Base-by-base conservation (phyloP, 2,113 vertebrate genomes). In the Pleuronectes platessa region DNA sequence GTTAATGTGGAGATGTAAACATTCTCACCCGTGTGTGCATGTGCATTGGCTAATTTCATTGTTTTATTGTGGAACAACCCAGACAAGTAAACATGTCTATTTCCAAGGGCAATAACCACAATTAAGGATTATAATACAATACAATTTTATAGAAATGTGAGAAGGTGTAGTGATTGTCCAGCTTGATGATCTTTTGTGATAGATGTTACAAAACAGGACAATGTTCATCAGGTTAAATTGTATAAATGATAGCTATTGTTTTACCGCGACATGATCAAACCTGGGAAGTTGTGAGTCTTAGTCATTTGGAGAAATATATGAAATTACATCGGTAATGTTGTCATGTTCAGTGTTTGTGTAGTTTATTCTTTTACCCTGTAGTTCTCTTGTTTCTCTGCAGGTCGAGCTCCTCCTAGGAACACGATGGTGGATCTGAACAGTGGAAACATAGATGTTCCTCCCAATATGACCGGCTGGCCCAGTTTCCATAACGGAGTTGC, bases 401-500 rank as follows among this genome's bases (percentile, higher is more conserved):
- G 98, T 20, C 96, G 98, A 0, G 97, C 97, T 24, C 97, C 97
- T 62, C 97, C 98, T 0, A 93, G 97, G 72, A 99, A 98, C 68
- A 96, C 96, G 3, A 98, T 96, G 2, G 98, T 99, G 35, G 98
- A 99, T 71, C 94, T 99, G 59, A 99, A 97, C 90, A 99, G 97
- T 0, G 98, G 98, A 2, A 99, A 99, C 86, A 99, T 99, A 0
- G 98, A 99, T 0, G 97, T 99, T 11, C 98, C 97, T 8, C 96
- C 98, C 24, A 99, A 99, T 90, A 99, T 99, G 98, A 96, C 97
- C 5, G 96, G 96, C 85, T 99, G 98, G 98, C 96, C 98, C 55
- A 98, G 97, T 88, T 99, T 99, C 78, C 98, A 99, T 81, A 99
- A 99, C 0, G 97, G 98, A 0, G 98, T 99, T 3, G 97, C 98